A percentile compares a stretch with the other conserved stretches of the same genome.
Evolutionary conservation across 2,113 vertebrate species (phyloP).

Genomic region (Gallinago undulata): DNA sequence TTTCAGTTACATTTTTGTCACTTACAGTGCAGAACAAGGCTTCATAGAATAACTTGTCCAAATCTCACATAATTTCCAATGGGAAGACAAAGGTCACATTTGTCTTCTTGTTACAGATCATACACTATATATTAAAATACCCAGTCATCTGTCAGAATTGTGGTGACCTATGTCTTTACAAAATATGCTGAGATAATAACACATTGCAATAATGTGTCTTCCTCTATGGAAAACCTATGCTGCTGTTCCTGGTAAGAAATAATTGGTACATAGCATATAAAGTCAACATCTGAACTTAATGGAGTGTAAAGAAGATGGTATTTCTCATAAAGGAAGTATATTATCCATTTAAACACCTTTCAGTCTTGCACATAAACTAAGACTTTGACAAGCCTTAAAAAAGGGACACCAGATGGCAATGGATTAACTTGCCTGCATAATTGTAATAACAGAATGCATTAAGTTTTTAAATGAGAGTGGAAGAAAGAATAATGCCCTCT

Average conservation of each 20-base stretch:
- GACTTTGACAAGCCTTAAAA: constrained; percentile 48
- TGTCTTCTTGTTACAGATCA: not conserved
- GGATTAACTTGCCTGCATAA: constrained; percentile 64
- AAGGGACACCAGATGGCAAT: constrained; percentile 45
- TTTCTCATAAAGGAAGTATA: constrained; percentile 64
- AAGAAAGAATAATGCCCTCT: not conserved
- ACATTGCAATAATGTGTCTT: constrained; percentile 59
- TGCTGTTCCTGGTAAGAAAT: constrained; percentile 65
- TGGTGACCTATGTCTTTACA: not conserved
- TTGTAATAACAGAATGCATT: constrained; percentile 49
- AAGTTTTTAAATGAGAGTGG: not conserved
- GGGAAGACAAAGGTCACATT: not conserved
- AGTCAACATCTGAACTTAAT: constrained; percentile 68
- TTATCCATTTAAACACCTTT: constrained; percentile 72
- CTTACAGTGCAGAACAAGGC: not conserved
- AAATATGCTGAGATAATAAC: constrained; percentile 53
- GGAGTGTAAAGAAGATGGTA: constrained; percentile 63
- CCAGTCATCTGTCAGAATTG: constrained; percentile 25
- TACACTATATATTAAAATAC: constrained; percentile 26
- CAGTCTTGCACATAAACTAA: constrained; percentile 60
- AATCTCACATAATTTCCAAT: not conserved
- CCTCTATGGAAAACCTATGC: constrained; percentile 32
- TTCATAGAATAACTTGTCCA: not conserved
- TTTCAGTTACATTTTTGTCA: not conserved
- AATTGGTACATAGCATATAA: constrained; percentile 62